Conservation (phyloP, 2,888 invertebrate species). For the Drosophila prolongata region DNA sequence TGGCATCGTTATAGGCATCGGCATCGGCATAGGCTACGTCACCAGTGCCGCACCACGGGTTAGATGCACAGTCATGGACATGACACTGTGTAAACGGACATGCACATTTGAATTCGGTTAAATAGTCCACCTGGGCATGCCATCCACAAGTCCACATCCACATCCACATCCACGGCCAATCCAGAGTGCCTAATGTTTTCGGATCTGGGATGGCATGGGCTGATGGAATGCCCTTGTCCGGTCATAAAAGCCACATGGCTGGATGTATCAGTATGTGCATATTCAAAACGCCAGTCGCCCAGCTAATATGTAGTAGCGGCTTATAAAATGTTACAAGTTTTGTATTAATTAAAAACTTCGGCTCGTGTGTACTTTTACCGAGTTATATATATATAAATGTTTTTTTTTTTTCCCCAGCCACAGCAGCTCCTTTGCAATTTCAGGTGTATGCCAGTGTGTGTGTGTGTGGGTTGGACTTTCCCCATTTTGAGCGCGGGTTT, state of each 20-base stretch:
- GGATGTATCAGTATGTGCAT: conserved; percentile 15
- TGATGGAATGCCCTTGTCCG: conserved; percentile 43
- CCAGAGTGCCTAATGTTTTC: conserved; percentile 34
- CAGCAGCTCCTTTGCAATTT: conserved; percentile 49
- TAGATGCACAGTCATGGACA: conserved; percentile 47
- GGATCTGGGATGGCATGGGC: conserved; percentile 9
- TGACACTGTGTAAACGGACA: conserved; percentile 42
- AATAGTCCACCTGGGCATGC: conserved; percentile 44
- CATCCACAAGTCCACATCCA: conserved; percentile 7
- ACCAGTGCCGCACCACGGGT: conserved; percentile 27
- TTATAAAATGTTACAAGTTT: conserved; percentile 82
- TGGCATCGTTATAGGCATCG: background rate
- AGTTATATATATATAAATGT: conserved; percentile 43
- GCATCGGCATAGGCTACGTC: conserved; percentile 2
- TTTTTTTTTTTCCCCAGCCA: conserved; percentile 38
- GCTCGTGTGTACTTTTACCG: conserved; percentile 63
- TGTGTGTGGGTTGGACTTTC: conserved; percentile 13
- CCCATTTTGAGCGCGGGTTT: conserved; percentile 50
- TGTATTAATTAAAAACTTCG: conserved; percentile 83
- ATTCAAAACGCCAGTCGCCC: conserved; percentile 37
- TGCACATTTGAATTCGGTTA: conserved; percentile 47
- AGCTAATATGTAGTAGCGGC: conserved; percentile 66
- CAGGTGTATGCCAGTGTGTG: conserved; percentile 25
- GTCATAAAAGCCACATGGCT: conserved; percentile 14
- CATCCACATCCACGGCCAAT: conserved; percentile 12